Evolutionary conservation across 2,888 invertebrate genomes (phyloP).

Genomic region (Agriotes lineatus): DNA sequence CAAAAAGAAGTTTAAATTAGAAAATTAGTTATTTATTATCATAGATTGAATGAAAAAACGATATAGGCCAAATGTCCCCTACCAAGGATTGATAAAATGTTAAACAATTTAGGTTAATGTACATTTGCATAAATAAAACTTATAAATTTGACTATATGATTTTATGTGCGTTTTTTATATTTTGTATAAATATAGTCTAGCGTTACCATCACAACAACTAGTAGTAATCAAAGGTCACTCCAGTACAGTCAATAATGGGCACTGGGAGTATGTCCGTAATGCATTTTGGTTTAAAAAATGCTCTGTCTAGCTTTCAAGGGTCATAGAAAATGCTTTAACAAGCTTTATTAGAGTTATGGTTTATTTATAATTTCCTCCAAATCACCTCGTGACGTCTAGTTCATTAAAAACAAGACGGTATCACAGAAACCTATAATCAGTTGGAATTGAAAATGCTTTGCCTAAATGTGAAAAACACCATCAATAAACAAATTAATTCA

Average conservation of each 20-base stretch:
- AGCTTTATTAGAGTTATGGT: constrained; percentile 36
- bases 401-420: constrained; percentile 30
- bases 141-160: too few relatives aligned
- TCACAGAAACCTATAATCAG: background rate
- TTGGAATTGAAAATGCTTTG: background rate
- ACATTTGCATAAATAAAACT: too few relatives aligned
- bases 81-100: too few relatives aligned
- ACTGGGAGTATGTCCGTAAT: constrained; percentile 52
- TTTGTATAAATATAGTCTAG: too few relatives aligned
- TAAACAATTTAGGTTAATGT: too few relatives aligned
- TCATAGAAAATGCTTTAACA: background rate
- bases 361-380: constrained; percentile 49
- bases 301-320: constrained; percentile 20
- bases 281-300: constrained; percentile 46
- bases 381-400: constrained; percentile 42
- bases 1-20: too few relatives aligned
- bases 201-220: too few relatives aligned
- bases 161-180: too few relatives aligned
- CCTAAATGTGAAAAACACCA: constrained; percentile 5
- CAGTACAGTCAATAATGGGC: constrained; percentile 45
- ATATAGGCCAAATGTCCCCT: too few relatives aligned
- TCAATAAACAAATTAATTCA: background rate
- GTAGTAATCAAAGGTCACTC: too few relatives aligned
- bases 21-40: too few relatives aligned
- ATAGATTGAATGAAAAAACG: too few relatives aligned